Base-by-base conservation (phyloP, 2,113 vertebrate genomes). In the Misgurnus anguillicaudatus region DNA sequence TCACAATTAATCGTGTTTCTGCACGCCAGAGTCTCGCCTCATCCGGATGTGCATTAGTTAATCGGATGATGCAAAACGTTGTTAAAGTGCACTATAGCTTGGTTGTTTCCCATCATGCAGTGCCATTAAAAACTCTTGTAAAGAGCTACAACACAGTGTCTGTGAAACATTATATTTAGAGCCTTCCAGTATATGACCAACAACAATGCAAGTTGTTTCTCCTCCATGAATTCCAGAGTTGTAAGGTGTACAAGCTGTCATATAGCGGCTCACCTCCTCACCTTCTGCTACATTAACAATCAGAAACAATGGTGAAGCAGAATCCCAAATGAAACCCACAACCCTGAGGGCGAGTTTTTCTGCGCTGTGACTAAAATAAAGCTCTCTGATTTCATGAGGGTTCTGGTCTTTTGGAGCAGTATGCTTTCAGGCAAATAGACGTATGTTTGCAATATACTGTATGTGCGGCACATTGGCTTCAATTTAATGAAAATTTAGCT, bases 1-100 rank as follows among this genome's bases (percentile, higher is more conserved):
- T 80, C 69, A 71, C 60, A 80, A 82, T 83, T 53, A 79, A 51
- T 68, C 67, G 11, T 47, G 53, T 7, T 45, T 70, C 60, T 31
- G 36, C 70, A 53, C 65, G 65, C 67, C 64, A 69, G 36, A 63
- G 39, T 64, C 66, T 57, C 58, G 55, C 62, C 71, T 38, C 64
- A 42, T 66, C 53, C 63, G 51, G 71, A 75, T 19, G n/a, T 61
- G 45, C 61, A 76, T 65, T 53, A 76, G 74, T 76, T 65, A 76
- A 76, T 76, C 57, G 16, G 57, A 71, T 71, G 48, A 71, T 24
- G 47, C 68, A 10, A 61, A 76, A 76, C 45, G 38, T 19, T 38
- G 9, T 19, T 6, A 63, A 53, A 16, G 21, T 64, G 53, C 53
- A 57, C 53, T 19, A 31, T 31, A 57, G 53, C 53, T 57, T 39